phyloP scores from a whole-genome alignment of 2,888 invertebrate species.

The Agonum fuliginosum region DNA sequence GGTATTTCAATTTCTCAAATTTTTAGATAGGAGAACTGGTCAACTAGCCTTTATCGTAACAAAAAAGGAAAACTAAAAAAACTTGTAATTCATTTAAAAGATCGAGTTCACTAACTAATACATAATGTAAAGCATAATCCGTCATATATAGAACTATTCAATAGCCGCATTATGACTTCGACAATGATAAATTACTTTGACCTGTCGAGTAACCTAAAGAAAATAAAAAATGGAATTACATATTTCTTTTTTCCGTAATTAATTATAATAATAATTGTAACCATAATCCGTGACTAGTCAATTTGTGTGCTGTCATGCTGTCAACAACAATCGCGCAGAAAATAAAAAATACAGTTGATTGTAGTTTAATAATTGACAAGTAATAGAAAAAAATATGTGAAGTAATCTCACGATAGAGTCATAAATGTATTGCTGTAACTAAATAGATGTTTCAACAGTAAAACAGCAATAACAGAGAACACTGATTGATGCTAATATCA shows the following conservation, averaged over 20 bases:
- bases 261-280: conserved; percentile 34
- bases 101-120: conserved; percentile 11
- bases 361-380: conserved; percentile 14
- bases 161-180: conserved; percentile 10
- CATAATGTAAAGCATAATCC: conserved; percentile 29
- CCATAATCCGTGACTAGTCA: neutral
- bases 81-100: conserved; percentile 4
- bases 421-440: neutral
- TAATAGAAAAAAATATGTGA: neutral
- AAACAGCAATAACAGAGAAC: neutral
- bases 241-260: conserved; percentile 31
- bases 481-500: conserved; percentile 15
- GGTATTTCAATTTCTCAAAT: too few species aligned
- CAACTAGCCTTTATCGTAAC: neutral
- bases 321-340: neutral
- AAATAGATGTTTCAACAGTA: neutral
- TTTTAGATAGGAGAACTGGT: neutral
- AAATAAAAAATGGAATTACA: conserved; percentile 40
- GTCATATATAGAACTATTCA: conserved; percentile 36
- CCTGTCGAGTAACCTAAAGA: conserved; percentile 27
- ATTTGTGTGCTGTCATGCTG: conserved; percentile 6
- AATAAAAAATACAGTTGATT: neutral
- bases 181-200: conserved; percentile 42
- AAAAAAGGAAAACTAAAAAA: neutral
- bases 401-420: neutral